Base-by-base conservation (phyloP, 2,888 invertebrate genomes). In the Alviniconcha strummeri region DNA sequence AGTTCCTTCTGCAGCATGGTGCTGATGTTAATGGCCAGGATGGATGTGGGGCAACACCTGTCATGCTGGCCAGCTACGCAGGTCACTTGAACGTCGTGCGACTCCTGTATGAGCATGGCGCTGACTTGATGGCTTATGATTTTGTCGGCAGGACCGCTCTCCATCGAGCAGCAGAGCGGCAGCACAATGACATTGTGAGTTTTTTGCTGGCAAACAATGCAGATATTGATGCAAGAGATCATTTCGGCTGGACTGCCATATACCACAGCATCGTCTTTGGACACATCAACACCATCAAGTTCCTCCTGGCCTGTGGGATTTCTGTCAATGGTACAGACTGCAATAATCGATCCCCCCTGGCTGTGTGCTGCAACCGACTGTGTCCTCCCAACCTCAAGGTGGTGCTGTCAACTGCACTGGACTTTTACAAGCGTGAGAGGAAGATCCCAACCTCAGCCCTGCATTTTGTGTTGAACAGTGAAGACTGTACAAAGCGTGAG, bases 221-320 rank as follows among this genome's bases (percentile, higher is more conserved):
- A 9, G n/a, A 71, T 7, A 9, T 71, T 7, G 19, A 71, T 71
- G 13, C 71, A 7, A 17, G 71, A 8, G 71, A 71, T 19, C 13
- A 71, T 17, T 71, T 71, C 5, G 19, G 71, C 71, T 19, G 19
- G n/a, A 71, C 71, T 4, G 71, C 71, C 6, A 17, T 71, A 9
- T 71, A 71, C 71, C 71, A 71, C 17, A 71, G 71, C 71, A 71
- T 71, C 13, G 19, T 71, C 71, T n/a, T 71, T 17, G n/a, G 71
- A 17, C 71, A 71, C 71, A 8, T 71, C 7, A 17, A 71, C 13
- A 71, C n/a, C 71, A 4, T 71, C 71, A 11, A 19, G 71, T n/a
- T 71, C 17, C 71, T 71, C n/a, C 13, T 71, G 13, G 60, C 8
- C 9, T 60, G 60, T 13, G 60, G 60, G 8, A 60, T 60, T 60